A percentile compares a stretch with the other conserved stretches of the same genome.
phyloP scores from a whole-genome alignment of 2,113 vertebrate genomes.

The Eidolon helvum region DNA sequence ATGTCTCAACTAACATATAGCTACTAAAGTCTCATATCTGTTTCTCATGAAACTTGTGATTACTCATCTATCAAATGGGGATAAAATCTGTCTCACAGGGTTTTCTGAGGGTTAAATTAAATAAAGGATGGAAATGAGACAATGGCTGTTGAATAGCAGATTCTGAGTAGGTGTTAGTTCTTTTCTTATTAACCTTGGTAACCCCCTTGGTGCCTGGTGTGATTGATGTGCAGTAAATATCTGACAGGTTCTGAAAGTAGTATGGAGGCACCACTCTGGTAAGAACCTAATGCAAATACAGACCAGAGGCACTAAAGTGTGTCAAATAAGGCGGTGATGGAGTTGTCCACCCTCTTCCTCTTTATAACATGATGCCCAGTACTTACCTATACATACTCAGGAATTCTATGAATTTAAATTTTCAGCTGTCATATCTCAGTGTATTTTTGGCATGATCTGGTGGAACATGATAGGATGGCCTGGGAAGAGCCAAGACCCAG shows the following conservation, averaged over 20 bases:
- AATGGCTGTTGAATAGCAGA: not conserved
- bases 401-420: not conserved
- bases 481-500: not conserved
- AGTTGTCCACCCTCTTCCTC: not conserved
- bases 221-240: not conserved
- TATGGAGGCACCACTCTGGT: not conserved
- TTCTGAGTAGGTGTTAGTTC: constrained; percentile 25
- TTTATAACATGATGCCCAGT: not conserved
- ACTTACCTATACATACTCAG: not conserved
- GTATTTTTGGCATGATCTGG: not conserved
- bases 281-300: not conserved
- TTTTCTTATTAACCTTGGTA: constrained; percentile 25
- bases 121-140: constrained; percentile 22
- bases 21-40: not conserved
- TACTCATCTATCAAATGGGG: constrained; percentile 24
- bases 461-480: not conserved
- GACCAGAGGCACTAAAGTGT: not conserved
- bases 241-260: constrained; percentile 5
- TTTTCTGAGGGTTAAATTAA: constrained; percentile 26
- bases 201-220: not conserved
- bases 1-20: not conserved
- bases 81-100: not conserved
- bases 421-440: not conserved
- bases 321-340: not conserved
- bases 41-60: constrained; percentile 13